phyloP scores from a whole-genome alignment of 1,140 invertebrate species.

The Lethrus apterus region DNA sequence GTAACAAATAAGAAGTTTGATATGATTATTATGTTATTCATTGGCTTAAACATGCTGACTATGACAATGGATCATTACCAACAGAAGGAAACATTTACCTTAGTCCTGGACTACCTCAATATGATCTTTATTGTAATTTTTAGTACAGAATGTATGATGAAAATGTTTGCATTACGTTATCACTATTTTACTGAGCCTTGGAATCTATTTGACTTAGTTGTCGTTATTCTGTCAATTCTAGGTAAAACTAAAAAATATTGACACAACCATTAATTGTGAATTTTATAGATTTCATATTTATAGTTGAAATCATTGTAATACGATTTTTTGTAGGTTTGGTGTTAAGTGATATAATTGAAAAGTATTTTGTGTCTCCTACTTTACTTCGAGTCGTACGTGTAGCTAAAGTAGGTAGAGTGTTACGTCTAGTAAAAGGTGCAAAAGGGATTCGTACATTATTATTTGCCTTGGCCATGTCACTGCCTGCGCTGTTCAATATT shows the following conservation, averaged over 20 bases:
- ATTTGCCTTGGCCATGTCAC: slow-evolving; percentile 95
- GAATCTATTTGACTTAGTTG: slow-evolving; percentile 99
- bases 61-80: slow-evolving; percentile 97
- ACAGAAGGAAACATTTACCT: slow-evolving; percentile 73
- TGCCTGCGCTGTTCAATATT: slow-evolving; percentile 98
- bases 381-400: slow-evolving; percentile 94
- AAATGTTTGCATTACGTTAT: slow-evolving; percentile 93
- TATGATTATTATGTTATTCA: slow-evolving; percentile 99
- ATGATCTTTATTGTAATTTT: slow-evolving; percentile 98
- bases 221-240: slow-evolving; percentile 96
- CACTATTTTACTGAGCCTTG: slow-evolving; percentile 99
- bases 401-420: slow-evolving; percentile 93
- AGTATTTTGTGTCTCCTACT: slow-evolving; percentile 96
- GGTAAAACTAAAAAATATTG: too few species aligned
- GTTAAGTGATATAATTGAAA: slow-evolving; percentile 91
- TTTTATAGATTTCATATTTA: too few species aligned
- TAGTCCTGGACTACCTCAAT: slow-evolving; percentile 84
- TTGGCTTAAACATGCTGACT: slow-evolving; percentile 96
- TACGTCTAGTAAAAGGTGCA: slow-evolving; percentile 94
- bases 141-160: slow-evolving; percentile 93
- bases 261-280: too few species aligned
- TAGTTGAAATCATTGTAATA: not conserved
- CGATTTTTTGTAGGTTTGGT: slow-evolving; percentile 70
- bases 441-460: slow-evolving; percentile 95
- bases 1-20: slow-evolving; percentile 98